Percentiles rank a stretch among this genome's conserved stretches.
phyloP scores from a whole-genome alignment of 2,888 invertebrate species.

The Protonemura montana region DNA sequence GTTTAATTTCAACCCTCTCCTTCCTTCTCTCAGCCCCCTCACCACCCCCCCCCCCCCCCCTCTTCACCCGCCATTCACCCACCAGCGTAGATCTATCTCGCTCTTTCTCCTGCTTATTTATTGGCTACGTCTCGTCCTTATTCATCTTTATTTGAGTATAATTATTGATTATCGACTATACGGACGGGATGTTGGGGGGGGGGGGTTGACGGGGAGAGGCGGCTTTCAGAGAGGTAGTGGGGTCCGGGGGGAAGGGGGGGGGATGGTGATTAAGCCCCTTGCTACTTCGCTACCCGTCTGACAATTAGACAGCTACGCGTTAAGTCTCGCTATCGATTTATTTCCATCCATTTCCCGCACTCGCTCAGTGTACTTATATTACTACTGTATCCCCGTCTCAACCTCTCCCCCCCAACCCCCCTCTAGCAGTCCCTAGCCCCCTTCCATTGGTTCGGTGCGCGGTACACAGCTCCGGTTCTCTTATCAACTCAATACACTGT shows the following conservation, averaged over 20 bases:
- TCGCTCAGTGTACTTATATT: slow-evolving; percentile 40
- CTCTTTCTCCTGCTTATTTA: slow-evolving; percentile 21
- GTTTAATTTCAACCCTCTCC: slow-evolving; percentile 56
- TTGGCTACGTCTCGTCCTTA: slow-evolving; percentile 46
- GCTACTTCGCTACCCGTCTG: slow-evolving; percentile 52
- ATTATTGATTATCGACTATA: slow-evolving; percentile 50
- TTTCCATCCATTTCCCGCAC: slow-evolving; percentile 45
- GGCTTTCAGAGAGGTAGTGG: slow-evolving; percentile 51
- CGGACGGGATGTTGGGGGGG: slow-evolving; percentile 52
- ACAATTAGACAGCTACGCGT: slow-evolving; percentile 62
- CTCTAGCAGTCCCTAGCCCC: slow-evolving; percentile 44
- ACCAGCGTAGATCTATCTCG: slow-evolving; percentile 44
- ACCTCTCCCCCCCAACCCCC: slow-evolving; percentile 44
- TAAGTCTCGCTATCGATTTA: slow-evolving; percentile 51
- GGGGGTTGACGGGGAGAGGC: slow-evolving; percentile 53
- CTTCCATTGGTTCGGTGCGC: slow-evolving; percentile 23
- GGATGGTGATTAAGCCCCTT: slow-evolving; percentile 67
- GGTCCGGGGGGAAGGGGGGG: slow-evolving; percentile 55
- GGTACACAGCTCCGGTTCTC: slow-evolving; percentile 33
- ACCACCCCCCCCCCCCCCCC: slow-evolving; percentile 49
- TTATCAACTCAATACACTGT: background rate
- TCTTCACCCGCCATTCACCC: slow-evolving; percentile 49
- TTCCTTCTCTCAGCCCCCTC: slow-evolving; percentile 51
- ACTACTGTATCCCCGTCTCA: slow-evolving; percentile 13
- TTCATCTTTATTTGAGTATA: slow-evolving; percentile 51